These are phyloP conservation scores for Macropus fuliginosus DNA, from an alignment of 2,797 vertebrate genomes.

Conservation along the genomic window DNA sequence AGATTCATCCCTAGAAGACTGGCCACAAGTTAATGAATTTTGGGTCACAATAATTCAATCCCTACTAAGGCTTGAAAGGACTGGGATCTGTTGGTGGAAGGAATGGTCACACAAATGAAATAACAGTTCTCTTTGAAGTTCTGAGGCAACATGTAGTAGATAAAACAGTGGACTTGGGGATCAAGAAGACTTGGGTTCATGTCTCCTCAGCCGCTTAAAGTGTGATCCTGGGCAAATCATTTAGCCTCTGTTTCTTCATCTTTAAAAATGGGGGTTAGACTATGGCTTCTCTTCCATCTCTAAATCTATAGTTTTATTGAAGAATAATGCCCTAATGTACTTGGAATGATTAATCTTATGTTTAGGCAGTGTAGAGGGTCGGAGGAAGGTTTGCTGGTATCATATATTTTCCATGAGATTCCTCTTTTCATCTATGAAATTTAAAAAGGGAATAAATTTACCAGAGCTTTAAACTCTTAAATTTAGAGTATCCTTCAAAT, in stretches of 20 bases:
- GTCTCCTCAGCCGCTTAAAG: not conserved
- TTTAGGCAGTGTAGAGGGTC: conserved; percentile 2
- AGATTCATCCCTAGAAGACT: not conserved
- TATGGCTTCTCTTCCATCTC: not conserved
- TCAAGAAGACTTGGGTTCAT: not conserved
- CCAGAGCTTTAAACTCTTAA: conserved; percentile 18
- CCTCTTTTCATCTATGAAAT: conserved; percentile 41
- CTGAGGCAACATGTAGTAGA: not conserved
- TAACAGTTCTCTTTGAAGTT: not conserved
- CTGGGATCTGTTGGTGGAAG: not conserved
- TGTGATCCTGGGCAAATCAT: not conserved
- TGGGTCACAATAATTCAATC: not conserved
- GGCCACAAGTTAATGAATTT: not conserved
- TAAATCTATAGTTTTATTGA: not conserved
- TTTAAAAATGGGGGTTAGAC: not conserved
- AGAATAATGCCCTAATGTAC: conserved; percentile 15
- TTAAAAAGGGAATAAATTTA: conserved; percentile 57
- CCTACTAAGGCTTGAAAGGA: not conserved
- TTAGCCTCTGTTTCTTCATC: not conserved
- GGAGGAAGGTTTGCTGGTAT: not conserved
- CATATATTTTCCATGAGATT: conserved; percentile 14
- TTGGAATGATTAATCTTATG: conserved; percentile 59
- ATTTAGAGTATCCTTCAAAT: conserved; percentile 54
- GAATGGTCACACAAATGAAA: not conserved
- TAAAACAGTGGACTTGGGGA: not conserved